Evolutionary conservation across 2,888 invertebrate genomes (phyloP), one percentile per base, ranked within the genome.

Genomic region (Chrysomela aeneicollis): DNA sequence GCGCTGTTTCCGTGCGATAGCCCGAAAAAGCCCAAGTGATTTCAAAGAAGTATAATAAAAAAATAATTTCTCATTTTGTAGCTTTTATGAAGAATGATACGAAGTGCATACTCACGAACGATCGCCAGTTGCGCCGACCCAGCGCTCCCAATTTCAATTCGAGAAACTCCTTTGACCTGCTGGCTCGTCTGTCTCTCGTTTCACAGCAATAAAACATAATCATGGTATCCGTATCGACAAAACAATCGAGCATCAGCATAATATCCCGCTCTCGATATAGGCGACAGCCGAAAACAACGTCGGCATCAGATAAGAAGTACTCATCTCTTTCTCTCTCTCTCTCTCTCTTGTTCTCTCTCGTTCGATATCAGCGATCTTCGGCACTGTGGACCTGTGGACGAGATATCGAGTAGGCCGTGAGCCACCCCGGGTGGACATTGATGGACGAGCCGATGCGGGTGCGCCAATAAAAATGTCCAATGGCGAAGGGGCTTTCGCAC

Each of bases 381-480:
- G 35, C n/a, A n/a, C n/a, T n/a, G 35, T 9, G 9, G 35, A 35
- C n/a, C n/a, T n/a, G 35, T 6, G 35, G 73, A 75, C 75, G 73
- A 71, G 65, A 65, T 65, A 42, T 42, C 61, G 58, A 68, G 67
- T 61, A 68, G 71, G 65, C 67, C 57, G 71, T 10, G n/a, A 70
- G 70, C 76, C 76, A 73, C 76, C 76, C 75, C 69, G 73, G 67
- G 59, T 66, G 71, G 77, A 77, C 77, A 76, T 70, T 77, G 77
- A 77, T 69, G 70, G 71, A 77, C 77, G 74, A 69, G 73, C 68
- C 71, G 72, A 71, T 71, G 70, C 69, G 63, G 66, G 73, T 70
- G 69, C 73, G 72, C 75, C 74, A 76, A 76, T 76, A 76, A 76
- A 76, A 76, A 75, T 72, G 76, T 76, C 75, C 73, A n/a, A 47